Evolutionary conservation across 1,140 invertebrate species (phyloP).

Genomic region (Cryptotermes secundus): DNA sequence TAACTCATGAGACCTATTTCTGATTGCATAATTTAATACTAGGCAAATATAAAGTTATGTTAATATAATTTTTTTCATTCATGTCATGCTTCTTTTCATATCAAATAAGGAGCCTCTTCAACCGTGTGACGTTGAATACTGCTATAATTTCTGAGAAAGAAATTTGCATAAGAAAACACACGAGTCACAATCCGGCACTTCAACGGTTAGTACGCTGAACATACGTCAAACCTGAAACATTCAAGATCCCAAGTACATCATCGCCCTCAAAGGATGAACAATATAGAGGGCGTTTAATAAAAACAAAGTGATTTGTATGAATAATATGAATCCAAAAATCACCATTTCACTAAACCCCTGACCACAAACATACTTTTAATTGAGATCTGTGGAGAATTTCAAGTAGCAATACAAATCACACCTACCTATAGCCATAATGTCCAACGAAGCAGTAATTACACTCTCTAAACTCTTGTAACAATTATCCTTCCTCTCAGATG

Average conservation of each 20-base stretch:
- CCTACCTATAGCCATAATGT: slow-evolving; percentile 4
- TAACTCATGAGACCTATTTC: too few relatives aligned
- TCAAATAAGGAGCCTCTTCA: too few relatives aligned
- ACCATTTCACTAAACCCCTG: background rate
- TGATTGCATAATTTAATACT: too few relatives aligned
- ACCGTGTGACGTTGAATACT: too few relatives aligned
- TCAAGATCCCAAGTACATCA: background rate
- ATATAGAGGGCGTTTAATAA: background rate
- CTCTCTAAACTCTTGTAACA: background rate
- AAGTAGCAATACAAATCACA: background rate
- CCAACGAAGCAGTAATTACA: background rate
- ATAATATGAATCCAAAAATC: background rate
- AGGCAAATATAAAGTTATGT: too few relatives aligned
- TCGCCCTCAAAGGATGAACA: background rate
- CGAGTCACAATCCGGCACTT: too few relatives aligned
- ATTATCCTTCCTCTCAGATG: background rate
- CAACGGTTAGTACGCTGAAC: background rate
- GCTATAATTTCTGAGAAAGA: background rate
- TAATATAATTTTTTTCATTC: too few relatives aligned
- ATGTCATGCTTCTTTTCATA: too few relatives aligned
- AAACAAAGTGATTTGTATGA: background rate
- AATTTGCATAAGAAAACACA: background rate
- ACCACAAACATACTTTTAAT: background rate
- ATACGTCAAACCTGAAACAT: background rate
- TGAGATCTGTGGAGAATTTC: background rate